A percentile compares a stretch with the other conserved stretches of the same genome.
Evolutionary conservation across 1,140 invertebrate genomes (phyloP).

Genomic region (Drosophila ambigua): DNA sequence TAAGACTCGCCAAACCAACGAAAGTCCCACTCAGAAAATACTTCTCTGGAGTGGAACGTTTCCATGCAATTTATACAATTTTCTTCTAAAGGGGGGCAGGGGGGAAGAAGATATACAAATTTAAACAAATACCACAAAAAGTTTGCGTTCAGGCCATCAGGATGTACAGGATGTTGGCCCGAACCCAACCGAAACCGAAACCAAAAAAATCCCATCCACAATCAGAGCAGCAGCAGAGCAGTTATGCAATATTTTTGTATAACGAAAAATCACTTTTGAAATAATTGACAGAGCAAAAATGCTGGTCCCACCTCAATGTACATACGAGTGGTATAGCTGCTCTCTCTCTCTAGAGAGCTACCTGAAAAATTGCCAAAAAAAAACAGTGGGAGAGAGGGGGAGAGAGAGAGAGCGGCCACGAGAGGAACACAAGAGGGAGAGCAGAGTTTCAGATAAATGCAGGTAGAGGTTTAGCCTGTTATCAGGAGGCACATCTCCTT

Average conservation of each 20-base stretch:
- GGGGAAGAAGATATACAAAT: conserved; percentile 14
- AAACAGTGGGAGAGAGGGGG: too few species aligned
- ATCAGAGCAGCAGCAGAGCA: conserved; percentile 38
- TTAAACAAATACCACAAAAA: conserved; percentile 58
- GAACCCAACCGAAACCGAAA: conserved; percentile 17
- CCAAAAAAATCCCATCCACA: conserved; percentile 21
- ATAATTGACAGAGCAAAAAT: conserved; percentile 51
- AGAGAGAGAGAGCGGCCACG: too few species aligned
- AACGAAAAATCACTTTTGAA: conserved; percentile 51
- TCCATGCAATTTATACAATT: conserved; percentile 38
- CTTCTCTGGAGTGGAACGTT: conserved; percentile 4
- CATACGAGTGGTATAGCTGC: too few species aligned
- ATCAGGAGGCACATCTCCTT: too few species aligned
- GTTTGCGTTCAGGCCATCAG: conserved; percentile 24
- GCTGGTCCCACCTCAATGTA: conserved; percentile 22
- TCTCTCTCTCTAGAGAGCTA: too few species aligned
- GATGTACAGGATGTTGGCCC: conserved; percentile 6
- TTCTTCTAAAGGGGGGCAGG: background rate
- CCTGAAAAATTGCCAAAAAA: too few species aligned
- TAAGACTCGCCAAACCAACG: background rate
- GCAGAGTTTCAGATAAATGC: too few species aligned
- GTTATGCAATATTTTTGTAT: conserved; percentile 54
- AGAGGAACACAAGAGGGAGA: too few species aligned
- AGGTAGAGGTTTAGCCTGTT: too few species aligned
- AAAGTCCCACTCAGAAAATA: conserved; percentile 27